Conservation (phyloP, 2,888 invertebrate genomes). For the Sturmia bella region DNA sequence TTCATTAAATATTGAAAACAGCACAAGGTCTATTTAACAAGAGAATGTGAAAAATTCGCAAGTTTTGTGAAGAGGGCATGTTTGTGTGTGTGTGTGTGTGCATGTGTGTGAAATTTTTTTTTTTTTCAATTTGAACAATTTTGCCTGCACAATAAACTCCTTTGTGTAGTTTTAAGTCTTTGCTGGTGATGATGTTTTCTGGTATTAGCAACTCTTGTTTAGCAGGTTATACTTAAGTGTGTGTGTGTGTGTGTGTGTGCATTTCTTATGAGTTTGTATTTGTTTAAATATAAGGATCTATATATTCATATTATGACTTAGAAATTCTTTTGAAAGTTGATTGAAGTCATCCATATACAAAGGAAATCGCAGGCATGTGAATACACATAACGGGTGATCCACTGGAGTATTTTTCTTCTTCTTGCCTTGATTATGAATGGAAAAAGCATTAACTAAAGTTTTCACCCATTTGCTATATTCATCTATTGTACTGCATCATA, state of each 20-base stretch:
- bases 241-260: neutral
- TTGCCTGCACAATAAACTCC: conserved; percentile 54
- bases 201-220: conserved; percentile 26
- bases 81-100: neutral
- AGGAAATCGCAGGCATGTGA: neutral
- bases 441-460: neutral
- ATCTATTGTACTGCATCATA: conserved; percentile 7
- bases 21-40: conserved; percentile 36
- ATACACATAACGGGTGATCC: no score
- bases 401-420: no score
- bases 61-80: neutral
- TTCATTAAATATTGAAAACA: conserved; percentile 33
- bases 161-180: conserved; percentile 49
- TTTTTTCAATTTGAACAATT: conserved; percentile 53
- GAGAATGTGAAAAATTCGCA: conserved; percentile 20
- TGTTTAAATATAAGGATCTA: conserved; percentile 26
- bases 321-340: conserved; percentile 62
- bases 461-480: neutral
- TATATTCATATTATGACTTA: conserved; percentile 60
- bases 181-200: conserved; percentile 33
- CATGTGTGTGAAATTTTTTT: neutral
- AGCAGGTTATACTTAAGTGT: conserved; percentile 2
- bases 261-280: neutral
- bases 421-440: no score
- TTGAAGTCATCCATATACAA: conserved; percentile 49